These are phyloP conservation scores for Tokudaia tokunoshimensis DNA, from an alignment of 2,797 vertebrate species.

Conservation along the genomic window DNA sequence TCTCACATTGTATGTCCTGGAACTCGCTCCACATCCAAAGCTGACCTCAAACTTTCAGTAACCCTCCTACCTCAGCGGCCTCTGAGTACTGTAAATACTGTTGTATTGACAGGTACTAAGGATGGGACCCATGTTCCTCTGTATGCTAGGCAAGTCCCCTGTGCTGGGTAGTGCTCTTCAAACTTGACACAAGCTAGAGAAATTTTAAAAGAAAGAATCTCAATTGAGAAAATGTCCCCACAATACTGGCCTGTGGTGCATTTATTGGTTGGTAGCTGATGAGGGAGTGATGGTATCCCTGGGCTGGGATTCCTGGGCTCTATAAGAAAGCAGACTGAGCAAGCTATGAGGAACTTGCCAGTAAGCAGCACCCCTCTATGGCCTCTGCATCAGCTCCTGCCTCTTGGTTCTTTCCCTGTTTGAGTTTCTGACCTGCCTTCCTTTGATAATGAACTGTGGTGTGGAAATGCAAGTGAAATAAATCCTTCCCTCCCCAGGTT, in stretches of 20 bases:
- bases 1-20: background rate
- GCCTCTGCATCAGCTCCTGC: background rate
- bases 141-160: background rate
- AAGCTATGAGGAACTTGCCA: background rate
- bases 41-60: background rate
- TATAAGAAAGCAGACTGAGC: background rate
- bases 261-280: background rate
- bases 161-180: background rate
- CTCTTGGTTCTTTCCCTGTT: background rate
- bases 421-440: background rate
- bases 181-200: background rate
- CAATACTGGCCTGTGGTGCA: background rate
- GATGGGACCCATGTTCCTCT: background rate
- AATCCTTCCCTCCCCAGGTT: background rate
- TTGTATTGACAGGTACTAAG: background rate
- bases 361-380: background rate
- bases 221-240: background rate
- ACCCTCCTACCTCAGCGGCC: background rate
- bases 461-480: background rate
- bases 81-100: background rate
- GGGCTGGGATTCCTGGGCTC: no score
- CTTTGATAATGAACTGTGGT: background rate
- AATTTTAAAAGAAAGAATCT: background rate
- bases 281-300: background rate
- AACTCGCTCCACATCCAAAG: background rate